Evolutionary conservation across 2,797 vertebrate genomes (phyloP).

Genomic region (Balearica regulorum): DNA sequence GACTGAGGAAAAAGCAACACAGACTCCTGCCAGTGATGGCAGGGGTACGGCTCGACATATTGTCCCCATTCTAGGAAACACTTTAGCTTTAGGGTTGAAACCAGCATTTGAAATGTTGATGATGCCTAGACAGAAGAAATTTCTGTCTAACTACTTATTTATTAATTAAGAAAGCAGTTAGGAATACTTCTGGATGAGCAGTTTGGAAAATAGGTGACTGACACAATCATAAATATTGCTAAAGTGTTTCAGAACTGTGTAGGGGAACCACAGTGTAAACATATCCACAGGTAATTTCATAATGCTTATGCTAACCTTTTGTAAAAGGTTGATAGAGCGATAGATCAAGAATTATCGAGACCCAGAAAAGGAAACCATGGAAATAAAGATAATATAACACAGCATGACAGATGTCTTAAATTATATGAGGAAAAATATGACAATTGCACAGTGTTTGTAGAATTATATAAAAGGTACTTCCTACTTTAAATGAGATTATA

Average conservation of each 20-base stretch:
- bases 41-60: neutral
- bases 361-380: neutral
- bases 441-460: neutral
- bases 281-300: neutral
- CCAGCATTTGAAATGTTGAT: neutral
- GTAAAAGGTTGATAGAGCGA: neutral
- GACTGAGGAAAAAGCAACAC: neutral
- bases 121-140: neutral
- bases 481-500: neutral
- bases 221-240: neutral
- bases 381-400: neutral
- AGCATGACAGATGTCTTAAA: neutral
- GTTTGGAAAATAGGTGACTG: neutral
- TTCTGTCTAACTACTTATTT: neutral
- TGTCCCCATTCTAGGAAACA: neutral
- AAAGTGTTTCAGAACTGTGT: neutral
- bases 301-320: neutral
- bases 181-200: neutral
- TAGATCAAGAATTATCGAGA: neutral
- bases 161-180: neutral
- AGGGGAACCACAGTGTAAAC: neutral
- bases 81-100: neutral
- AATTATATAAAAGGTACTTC: neutral
- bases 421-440: neutral
- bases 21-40: neutral